Percentiles rank a stretch among this genome's conserved stretches.
Conservation (phyloP, 1,140 invertebrate species). For the Drosophila funebris region DNA sequence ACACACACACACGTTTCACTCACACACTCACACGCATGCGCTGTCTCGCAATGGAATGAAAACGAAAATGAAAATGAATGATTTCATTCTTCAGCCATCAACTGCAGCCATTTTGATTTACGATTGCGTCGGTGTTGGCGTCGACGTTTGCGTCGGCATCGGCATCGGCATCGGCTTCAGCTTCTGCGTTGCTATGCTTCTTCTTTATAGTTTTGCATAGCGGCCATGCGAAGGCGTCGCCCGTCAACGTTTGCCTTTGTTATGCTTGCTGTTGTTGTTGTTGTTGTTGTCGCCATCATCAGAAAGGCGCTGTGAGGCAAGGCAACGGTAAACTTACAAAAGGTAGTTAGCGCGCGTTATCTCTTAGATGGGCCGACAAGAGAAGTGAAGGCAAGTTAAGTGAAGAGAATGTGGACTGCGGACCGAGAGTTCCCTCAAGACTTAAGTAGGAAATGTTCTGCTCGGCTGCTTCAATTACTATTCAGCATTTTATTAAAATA, state of each 20-base stretch:
- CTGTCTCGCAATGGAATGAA: slow-evolving; percentile 42
- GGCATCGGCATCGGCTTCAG: neutral
- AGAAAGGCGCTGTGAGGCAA: slow-evolving; percentile 26
- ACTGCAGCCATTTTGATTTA: slow-evolving; percentile 79
- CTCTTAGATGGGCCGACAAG: slow-evolving; percentile 10
- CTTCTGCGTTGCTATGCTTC: neutral
- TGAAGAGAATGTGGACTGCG: neutral
- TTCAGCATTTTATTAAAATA: slow-evolving; percentile 78
- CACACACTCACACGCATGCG: slow-evolving; percentile 66
- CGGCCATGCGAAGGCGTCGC: slow-evolving; percentile 69
- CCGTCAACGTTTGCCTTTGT: slow-evolving; percentile 44
- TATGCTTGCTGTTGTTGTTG: slow-evolving; percentile 20
- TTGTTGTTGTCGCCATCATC: slow-evolving; percentile 58
- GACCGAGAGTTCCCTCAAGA: slow-evolving; percentile 46
- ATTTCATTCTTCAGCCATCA: slow-evolving; percentile 77
- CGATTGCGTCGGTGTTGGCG: slow-evolving; percentile 46
- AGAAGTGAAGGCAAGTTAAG: neutral
- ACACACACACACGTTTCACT: slow-evolving; percentile 35
- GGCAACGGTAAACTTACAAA: slow-evolving; percentile 69
- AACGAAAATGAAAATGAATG: slow-evolving; percentile 64
- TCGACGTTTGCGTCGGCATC: slow-evolving; percentile 2
- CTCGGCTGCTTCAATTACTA: slow-evolving; percentile 66
- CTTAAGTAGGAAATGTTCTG: slow-evolving; percentile 58
- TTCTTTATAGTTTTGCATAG: slow-evolving; percentile 40
- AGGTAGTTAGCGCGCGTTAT: slow-evolving; percentile 62